These are phyloP conservation scores for Trogon surrucura DNA, from an alignment of 2,113 vertebrate species.

Conservation along the genomic window DNA sequence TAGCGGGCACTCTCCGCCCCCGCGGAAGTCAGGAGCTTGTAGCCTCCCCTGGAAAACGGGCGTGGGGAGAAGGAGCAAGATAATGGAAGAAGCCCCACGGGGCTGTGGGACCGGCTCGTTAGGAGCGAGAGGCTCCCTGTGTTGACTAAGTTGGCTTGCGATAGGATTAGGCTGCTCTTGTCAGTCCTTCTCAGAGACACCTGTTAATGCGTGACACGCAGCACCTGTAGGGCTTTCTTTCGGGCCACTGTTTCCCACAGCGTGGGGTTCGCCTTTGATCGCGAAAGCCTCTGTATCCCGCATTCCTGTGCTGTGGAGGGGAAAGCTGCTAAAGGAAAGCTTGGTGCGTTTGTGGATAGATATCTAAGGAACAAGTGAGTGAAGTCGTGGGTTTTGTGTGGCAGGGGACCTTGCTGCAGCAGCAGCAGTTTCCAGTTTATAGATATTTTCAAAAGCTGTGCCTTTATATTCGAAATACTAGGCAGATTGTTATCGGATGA, in stretches of 20 bases:
- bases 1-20: constrained; percentile 30
- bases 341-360: neutral
- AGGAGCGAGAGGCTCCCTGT: neutral
- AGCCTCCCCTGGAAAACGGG: neutral
- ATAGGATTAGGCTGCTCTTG: neutral
- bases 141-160: neutral
- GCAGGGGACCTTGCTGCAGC: neutral
- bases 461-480: neutral
- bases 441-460: neutral
- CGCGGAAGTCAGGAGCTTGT: neutral
- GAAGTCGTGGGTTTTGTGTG: neutral
- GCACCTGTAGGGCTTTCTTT: constrained; percentile 14
- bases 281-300: neutral
- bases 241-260: neutral
- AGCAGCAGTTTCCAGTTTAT: neutral
- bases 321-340: neutral
- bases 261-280: neutral
- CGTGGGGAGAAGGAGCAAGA: neutral
- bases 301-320: neutral
- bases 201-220: neutral
- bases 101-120: neutral
- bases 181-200: neutral
- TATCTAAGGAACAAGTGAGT: neutral
- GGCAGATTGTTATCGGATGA: neutral
- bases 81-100: neutral